A percentile compares a stretch with the other conserved stretches of the same genome.
Conservation (phyloP, 2,797 vertebrate genomes). For the Coccyzus lansbergi region DNA sequence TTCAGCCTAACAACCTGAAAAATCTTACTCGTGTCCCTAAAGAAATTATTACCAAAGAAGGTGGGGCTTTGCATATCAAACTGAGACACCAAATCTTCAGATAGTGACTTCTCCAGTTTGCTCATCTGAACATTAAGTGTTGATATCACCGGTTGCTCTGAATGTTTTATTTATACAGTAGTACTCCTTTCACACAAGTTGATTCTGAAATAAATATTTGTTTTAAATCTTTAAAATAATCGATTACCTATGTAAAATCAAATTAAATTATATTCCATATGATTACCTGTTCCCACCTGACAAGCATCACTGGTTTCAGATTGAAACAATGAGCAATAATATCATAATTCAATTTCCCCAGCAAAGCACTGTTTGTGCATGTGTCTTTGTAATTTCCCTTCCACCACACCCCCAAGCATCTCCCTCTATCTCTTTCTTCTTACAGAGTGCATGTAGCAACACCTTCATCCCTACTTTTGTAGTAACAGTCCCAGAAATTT, state of each 20-base stretch:
- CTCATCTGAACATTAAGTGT: neutral
- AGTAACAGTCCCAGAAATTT: neutral
- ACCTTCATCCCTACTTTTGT: neutral
- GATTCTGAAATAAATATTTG: neutral
- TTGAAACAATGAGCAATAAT: neutral
- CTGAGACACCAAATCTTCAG: neutral
- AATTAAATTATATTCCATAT: neutral
- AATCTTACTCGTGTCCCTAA: neutral
- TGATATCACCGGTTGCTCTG: neutral
- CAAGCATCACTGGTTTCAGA: neutral
- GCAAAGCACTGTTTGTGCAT: neutral
- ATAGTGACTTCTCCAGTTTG: neutral
- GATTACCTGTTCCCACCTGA: neutral
- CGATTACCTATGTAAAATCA: neutral
- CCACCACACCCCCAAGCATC: neutral
- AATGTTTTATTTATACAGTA: neutral
- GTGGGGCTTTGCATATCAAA: neutral
- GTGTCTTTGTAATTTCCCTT: neutral
- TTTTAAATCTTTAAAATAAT: neutral
- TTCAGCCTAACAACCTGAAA: neutral
- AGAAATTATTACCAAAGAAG: neutral
- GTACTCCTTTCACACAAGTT: neutral
- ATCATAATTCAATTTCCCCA: neutral
- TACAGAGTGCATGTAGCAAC: accelerated
- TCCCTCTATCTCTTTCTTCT: neutral